Evolutionary conservation across 2,888 invertebrate genomes (phyloP), one percentile per base, ranked within the genome.

Genomic region (Philhelius pedissequus): DNA sequence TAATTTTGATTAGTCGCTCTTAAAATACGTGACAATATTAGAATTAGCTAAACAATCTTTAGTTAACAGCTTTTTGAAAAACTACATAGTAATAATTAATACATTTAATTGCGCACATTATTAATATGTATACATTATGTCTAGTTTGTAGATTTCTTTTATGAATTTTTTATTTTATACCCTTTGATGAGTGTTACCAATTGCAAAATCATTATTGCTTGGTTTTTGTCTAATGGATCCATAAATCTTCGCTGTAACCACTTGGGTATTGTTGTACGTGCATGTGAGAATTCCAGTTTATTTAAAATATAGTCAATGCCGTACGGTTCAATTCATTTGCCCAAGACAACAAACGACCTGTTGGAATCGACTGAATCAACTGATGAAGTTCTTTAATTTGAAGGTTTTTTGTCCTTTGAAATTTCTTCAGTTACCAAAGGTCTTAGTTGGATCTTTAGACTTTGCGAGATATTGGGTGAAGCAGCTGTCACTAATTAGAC

Each of bases 181-280:
- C 93, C 93, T 35, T 93, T 94, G 86, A 94, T 93, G 87, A 94
- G 92, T 70, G 91, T 91, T 64, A 96, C 94, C 91, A 97, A 94
- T 87, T 95, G 93, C 87, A 95, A 92, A 90, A 96, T 94, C 87
- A 96, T 93, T 13, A 97, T 93, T 9, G 98, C 96, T 80, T 98
- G 93, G 77, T 99, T 94, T 91, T 97, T 97, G 92, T 99, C 99
- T 70, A 99, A 92, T 0, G 99, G 98, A 93, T 99, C 99, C 95
- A 99, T 97, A 88, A 98, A 96, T 13, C 99, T 99, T 71, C 99
- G 94, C 92, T 99, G 99, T 93, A 99, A 94, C 98, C 99, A 99
- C 92, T 99, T 99, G 76, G 99, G 99, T 90, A 99, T 99, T 74
- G 99, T 99, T 87, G 97, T 98, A 87, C 99, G 94, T 11, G 99